Conservation (phyloP, 2,888 invertebrate species). For the Drosophila neoperkinsi region DNA sequence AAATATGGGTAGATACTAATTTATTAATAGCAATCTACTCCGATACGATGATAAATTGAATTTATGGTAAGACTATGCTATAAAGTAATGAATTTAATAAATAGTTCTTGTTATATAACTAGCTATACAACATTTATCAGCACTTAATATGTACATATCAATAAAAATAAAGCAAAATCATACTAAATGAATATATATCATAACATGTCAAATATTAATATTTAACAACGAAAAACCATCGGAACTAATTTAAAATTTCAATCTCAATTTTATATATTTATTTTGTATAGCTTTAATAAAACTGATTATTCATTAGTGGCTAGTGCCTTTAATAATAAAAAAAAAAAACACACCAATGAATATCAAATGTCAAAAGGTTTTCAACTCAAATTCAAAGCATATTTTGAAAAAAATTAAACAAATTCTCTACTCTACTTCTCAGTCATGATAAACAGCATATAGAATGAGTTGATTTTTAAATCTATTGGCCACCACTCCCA, state of each 20-base stretch:
- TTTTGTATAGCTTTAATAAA: neutral
- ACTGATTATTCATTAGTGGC: neutral
- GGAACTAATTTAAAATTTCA: neutral
- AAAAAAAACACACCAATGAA: too few species aligned
- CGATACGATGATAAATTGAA: neutral
- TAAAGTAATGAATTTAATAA: neutral
- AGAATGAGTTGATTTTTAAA: neutral
- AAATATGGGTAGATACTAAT: neutral
- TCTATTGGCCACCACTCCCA: slow-evolving; percentile 9
- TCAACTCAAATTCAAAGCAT: neutral
- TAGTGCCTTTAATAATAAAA: too few species aligned
- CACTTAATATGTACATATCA: neutral
- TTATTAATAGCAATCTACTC: neutral
- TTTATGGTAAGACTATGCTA: neutral
- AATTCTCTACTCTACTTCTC: neutral
- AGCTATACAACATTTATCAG: neutral
- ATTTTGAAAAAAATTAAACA: neutral
- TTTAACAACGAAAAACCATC: neutral
- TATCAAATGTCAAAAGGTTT: neutral
- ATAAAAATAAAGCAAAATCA: neutral
- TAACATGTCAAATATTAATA: neutral
- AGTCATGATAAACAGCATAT: too few species aligned
- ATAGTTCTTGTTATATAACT: neutral
- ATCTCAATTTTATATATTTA: neutral
- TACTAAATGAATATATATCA: too few species aligned